Conservation (phyloP, 2,888 invertebrate genomes). For the Hypolimnas misippus region DNA sequence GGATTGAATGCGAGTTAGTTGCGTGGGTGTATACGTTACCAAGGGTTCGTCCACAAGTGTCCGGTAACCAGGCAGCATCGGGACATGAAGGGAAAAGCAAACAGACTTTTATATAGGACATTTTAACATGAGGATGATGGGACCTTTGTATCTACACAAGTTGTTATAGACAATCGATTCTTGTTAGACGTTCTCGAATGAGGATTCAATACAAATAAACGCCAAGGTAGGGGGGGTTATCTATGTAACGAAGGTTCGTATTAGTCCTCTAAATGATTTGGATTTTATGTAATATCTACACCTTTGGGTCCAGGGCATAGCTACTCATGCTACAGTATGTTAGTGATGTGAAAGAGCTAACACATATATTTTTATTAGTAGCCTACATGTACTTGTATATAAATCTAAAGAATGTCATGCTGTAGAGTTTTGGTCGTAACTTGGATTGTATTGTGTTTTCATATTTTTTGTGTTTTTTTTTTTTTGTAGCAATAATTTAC, state of each 20-base stretch:
- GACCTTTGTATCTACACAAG: constrained; percentile 33
- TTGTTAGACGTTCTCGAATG: constrained; percentile 55
- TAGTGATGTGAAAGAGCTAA: constrained; percentile 14
- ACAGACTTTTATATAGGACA: constrained; percentile 63
- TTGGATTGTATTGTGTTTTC: neutral
- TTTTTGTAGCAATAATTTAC: constrained; percentile 4
- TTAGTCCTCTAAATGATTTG: constrained; percentile 59
- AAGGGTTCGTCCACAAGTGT: constrained; percentile 60
- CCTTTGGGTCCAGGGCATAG: constrained; percentile 72
- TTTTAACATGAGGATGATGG: constrained; percentile 33
- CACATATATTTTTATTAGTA: neutral
- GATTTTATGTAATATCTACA: constrained; percentile 61
- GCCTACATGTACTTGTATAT: neutral
- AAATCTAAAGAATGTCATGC: constrained; percentile 6
- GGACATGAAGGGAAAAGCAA: constrained; percentile 82
- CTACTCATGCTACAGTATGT: constrained; percentile 34
- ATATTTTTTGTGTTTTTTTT: neutral
- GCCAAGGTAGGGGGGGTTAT: constrained; percentile 81
- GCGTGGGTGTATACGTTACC: constrained; percentile 74
- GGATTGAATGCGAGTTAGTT: constrained; percentile 65
- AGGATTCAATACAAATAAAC: constrained; percentile 55
- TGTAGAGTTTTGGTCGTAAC: neutral
- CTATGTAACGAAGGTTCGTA: constrained; percentile 53
- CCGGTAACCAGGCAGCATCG: constrained; percentile 70
- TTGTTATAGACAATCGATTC: constrained; percentile 31